These are phyloP conservation scores for Microtus richardsoni DNA, from an alignment of 2,113 vertebrate species.

Conservation along the genomic window DNA sequence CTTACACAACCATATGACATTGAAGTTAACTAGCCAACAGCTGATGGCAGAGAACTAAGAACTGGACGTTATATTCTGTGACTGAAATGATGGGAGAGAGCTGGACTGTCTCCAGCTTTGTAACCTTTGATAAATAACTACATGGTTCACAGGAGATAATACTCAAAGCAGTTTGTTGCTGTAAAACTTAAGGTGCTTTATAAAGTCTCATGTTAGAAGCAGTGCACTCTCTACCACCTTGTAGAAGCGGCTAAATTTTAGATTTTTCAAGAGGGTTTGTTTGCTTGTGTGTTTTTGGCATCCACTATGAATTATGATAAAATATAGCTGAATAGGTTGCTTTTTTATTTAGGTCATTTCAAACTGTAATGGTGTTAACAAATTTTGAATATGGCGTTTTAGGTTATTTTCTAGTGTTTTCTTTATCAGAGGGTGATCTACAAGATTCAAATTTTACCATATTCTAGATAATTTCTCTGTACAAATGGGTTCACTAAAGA, in stretches of 20 bases:
- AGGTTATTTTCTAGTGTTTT: constrained; percentile 18
- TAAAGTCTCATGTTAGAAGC: constrained; percentile 57
- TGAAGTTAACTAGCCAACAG: constrained; percentile 28
- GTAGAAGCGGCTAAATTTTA: constrained; percentile 17
- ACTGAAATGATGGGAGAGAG: constrained; percentile 58
- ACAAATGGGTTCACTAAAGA: constrained; percentile 43
- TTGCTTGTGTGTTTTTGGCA: background rate
- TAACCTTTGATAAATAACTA: constrained; percentile 63
- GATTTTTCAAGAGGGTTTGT: background rate
- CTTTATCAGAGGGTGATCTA: background rate
- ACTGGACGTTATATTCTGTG: constrained; percentile 21
- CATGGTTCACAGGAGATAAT: constrained; percentile 10
- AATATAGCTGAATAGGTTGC: background rate
- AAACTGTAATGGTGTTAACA: constrained; percentile 19
- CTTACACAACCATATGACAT: background rate
- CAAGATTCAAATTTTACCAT: constrained; percentile 9
- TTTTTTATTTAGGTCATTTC: constrained; percentile 20
- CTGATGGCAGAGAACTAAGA: background rate
- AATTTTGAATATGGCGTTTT: background rate
- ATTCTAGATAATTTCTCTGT: constrained; percentile 30
- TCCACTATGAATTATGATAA: background rate
- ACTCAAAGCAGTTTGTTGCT: constrained; percentile 50
- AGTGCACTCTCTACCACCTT: background rate
- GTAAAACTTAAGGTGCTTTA: background rate
- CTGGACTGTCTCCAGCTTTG: constrained; percentile 36